phyloP scores from a whole-genome alignment of 2,888 invertebrate genomes.

The Macrosiphum euphorbiae region DNA sequence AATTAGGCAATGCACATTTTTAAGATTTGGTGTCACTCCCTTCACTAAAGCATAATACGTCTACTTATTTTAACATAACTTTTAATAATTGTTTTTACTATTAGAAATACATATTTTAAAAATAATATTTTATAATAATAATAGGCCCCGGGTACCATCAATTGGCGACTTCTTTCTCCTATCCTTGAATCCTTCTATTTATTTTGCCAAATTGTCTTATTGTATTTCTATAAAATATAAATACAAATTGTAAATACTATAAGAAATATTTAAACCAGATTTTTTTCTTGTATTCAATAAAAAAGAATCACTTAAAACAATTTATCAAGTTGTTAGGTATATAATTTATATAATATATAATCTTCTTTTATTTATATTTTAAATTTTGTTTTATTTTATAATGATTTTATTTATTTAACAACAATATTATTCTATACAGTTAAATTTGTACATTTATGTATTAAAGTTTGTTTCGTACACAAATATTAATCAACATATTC shows the following conservation, averaged over 20 bases:
- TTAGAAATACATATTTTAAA: neutral
- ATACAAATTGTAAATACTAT: too few relatives aligned
- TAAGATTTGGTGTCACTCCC: neutral
- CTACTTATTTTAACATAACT: neutral
- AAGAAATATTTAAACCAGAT: neutral
- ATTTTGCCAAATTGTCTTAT: too few relatives aligned
- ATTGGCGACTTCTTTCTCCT: too few relatives aligned
- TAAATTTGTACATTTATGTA: neutral
- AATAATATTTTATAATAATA: neutral
- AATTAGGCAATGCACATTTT: neutral
- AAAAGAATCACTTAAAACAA: neutral
- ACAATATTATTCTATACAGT: neutral
- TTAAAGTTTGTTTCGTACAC: neutral
- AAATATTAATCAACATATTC: neutral
- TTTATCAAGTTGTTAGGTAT: neutral
- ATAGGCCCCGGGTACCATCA: too few relatives aligned
- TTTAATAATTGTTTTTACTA: too few relatives aligned
- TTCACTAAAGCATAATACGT: neutral
- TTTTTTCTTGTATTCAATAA: neutral
- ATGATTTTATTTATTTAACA: too few relatives aligned
- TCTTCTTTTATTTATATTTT: neutral
- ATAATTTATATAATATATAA: too few relatives aligned
- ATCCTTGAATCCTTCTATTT: too few relatives aligned
- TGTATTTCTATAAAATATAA: too few relatives aligned
- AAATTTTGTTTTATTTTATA: neutral